A percentile compares a stretch with the other conserved stretches of the same genome.
Evolutionary conservation across 2,797 vertebrate genomes (phyloP).

Genomic region (Holocentrus rufus): DNA sequence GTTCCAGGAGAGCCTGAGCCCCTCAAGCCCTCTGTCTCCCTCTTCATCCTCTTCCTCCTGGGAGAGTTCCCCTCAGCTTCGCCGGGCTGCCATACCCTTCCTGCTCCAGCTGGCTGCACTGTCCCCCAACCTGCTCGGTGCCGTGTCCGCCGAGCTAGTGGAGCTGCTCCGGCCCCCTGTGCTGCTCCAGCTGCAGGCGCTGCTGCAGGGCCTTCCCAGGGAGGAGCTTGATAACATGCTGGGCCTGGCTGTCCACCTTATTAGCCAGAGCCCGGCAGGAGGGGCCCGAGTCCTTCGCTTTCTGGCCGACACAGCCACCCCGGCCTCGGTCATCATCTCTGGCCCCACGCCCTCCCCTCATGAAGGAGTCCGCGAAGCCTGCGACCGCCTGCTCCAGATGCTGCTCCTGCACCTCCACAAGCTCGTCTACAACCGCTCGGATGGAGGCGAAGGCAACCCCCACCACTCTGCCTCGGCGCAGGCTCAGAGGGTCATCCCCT

Average conservation of each 20-base stretch:
- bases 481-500: constrained; percentile 83
- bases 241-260: constrained; percentile 88
- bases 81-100: constrained; percentile 90
- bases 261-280: constrained; percentile 91
- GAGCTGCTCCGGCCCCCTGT: constrained; percentile 87
- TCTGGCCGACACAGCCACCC: constrained; percentile 90
- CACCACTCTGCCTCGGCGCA: constrained; percentile 62
- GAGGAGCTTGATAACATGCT: constrained; percentile 93
- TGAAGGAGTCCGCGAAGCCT: constrained; percentile 91
- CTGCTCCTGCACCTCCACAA: constrained; percentile 93
- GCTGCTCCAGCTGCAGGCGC: constrained; percentile 90
- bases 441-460: constrained; percentile 68
- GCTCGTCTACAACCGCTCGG: constrained; percentile 86
- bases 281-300: constrained; percentile 89
- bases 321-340: constrained; percentile 92
- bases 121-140: constrained; percentile 88
- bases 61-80: constrained; percentile 83
- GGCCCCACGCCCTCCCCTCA: constrained; percentile 86
- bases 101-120: constrained; percentile 92
- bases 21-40: constrained; percentile 75
- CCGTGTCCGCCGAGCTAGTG: constrained; percentile 89
- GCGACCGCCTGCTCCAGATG: constrained; percentile 91
- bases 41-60: constrained; percentile 77
- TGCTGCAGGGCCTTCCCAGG: constrained; percentile 84
- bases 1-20: constrained; percentile 92